phyloP scores from a whole-genome alignment of 30 jellyfish, hydroid and myxozoan genomes.

The Mastigias papua region DNA sequence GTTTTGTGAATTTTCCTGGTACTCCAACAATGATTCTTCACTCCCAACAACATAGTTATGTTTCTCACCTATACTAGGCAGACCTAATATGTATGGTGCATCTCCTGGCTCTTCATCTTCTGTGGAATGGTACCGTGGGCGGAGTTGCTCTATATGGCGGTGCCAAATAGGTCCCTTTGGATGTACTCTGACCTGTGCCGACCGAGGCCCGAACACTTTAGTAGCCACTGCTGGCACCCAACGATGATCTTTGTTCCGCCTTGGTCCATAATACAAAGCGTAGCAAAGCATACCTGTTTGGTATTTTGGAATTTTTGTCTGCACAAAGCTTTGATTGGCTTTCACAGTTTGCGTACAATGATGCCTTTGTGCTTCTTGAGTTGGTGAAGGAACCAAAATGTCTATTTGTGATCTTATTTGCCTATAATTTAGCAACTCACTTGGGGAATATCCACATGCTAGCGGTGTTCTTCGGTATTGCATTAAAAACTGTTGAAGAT shows the following conservation, averaged over 20 bases:
- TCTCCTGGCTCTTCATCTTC: conserved; percentile 8
- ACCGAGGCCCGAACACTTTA: conserved; percentile 2
- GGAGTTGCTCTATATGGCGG: background rate
- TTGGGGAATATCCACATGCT: conserved; percentile 25
- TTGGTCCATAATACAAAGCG: conserved; percentile 37
- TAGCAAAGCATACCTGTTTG: conserved; percentile 24
- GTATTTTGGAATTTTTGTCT: background rate
- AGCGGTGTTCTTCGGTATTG: too few relatives aligned
- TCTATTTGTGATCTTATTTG: conserved; percentile 21
- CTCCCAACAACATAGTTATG: background rate
- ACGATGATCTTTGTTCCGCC: conserved; percentile 27
- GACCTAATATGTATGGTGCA: too few relatives aligned
- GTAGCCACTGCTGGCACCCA: conserved; percentile 50
- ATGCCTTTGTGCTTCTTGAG: conserved; percentile 20
- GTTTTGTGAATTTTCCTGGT: background rate
- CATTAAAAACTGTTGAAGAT: conserved; percentile 36
- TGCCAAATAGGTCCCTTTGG: conserved; percentile 7
- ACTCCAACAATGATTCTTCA: background rate
- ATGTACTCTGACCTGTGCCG: background rate
- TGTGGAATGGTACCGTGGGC: background rate
- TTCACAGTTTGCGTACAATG: background rate
- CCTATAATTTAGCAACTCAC: conserved; percentile 26
- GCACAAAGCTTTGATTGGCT: background rate
- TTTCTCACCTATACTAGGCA: background rate
- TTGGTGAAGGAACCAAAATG: conserved; percentile 20